Evolutionary conservation across 2,113 vertebrate genomes (phyloP), one percentile per base, ranked within the genome.

Genomic region (Cranoglanis bouderius): DNA sequence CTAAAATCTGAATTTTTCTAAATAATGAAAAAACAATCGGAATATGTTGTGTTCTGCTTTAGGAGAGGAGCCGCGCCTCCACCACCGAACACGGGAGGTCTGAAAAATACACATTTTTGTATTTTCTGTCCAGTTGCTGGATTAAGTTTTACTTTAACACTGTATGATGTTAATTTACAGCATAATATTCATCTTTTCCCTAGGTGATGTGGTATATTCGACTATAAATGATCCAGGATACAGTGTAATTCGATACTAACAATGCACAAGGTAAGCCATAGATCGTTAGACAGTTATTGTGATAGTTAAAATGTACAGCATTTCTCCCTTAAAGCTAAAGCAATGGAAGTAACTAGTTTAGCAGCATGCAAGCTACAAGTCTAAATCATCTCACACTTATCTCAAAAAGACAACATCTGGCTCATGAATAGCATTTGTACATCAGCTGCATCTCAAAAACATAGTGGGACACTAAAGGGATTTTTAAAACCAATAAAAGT

Each of bases 51-150:
- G 18, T 90, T 90, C 92, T 90, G 93, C 78, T 96, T 77, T 93
- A 99, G 98, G 94, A 96, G 97, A 90, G 95, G 91, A 81, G 95
- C 95, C 0, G 89, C 95, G 13, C 96, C 97, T 51, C 72, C 92
- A 40, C 96, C 96, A 2, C 90, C 90, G 53, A 77, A 61, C 74
- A 87, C 75, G n/a, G 87, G 3, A 24, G 92, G 94, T 95, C 87
- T 43, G 61, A 57, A 35, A 55, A 55, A 55, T 78, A 35, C 49
- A 81, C 49, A 3, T 35, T 32, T 81, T 19, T 6, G 2, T 80
- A 18, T 6, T 38, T 59, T 26, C 19, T 40, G 1, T 24, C 7
- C 18, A 55, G 24, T 32, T 35, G 49, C 78, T 81, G 49, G 78
- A 55, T 57, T 24, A 38, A 5, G 19, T 24, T 38, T 35, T 57